Percentiles rank a stretch among this genome's conserved stretches.
These are phyloP conservation scores for Parapristionchus giblindavisi DNA, from an alignment of 2,888 invertebrate genomes.

Conservation along the genomic window DNA sequence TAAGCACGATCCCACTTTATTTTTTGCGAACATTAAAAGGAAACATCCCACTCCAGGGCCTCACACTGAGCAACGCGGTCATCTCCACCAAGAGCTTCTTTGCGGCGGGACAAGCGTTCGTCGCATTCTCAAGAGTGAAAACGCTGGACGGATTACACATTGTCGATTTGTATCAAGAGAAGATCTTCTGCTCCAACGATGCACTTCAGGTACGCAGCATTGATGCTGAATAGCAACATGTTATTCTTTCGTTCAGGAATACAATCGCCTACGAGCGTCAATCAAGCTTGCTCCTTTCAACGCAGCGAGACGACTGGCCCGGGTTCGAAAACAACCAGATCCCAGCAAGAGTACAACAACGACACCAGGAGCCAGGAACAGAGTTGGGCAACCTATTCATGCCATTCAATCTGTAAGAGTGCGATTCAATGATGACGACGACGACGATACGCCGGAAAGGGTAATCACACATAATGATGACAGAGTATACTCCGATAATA, in stretches of 20 bases:
- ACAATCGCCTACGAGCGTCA: slow-evolving; percentile 2
- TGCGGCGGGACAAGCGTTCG: slow-evolving; percentile 37
- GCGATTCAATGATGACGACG: neutral
- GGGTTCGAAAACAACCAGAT: too few relatives aligned
- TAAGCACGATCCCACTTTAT: too few relatives aligned
- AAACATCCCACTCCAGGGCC: slow-evolving; percentile 17
- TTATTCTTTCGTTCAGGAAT: neutral
- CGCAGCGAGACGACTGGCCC: too few relatives aligned
- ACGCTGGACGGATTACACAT: slow-evolving; percentile 41
- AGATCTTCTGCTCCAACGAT: neutral
- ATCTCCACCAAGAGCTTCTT: slow-evolving; percentile 32
- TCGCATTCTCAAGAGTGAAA: slow-evolving; percentile 39
- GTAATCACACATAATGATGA: neutral
- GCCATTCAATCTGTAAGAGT: neutral
- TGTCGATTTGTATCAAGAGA: slow-evolving; percentile 32
- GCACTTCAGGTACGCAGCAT: neutral
- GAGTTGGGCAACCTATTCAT: neutral
- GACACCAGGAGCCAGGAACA: neutral
- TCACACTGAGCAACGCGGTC: slow-evolving; percentile 39
- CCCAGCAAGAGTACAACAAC: neutral
- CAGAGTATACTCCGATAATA: neutral
- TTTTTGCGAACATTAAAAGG: too few relatives aligned
- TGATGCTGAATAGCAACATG: neutral
- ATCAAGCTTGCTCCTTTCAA: too few relatives aligned
- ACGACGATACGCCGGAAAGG: neutral